phyloP scores from a whole-genome alignment of 2,113 vertebrate species.

The Elephantulus edwardii region DNA sequence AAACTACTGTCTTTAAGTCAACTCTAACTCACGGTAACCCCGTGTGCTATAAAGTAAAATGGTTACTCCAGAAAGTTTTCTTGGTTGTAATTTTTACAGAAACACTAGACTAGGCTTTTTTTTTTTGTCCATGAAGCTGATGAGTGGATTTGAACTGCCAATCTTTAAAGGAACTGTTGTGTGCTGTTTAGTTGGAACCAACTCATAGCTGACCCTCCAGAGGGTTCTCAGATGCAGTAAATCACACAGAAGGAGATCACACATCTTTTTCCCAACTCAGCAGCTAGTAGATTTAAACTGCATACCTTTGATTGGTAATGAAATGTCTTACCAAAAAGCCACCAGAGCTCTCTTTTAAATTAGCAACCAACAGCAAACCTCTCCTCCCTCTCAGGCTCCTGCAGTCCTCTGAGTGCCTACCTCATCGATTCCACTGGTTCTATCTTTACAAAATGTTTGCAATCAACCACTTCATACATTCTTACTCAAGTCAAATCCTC shows the following conservation, averaged over 20 bases:
- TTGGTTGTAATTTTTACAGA: neutral
- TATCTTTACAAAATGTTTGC: neutral
- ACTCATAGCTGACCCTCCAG: too few species aligned
- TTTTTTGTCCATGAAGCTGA: neutral
- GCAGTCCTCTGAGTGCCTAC: neutral
- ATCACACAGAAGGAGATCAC: too few species aligned
- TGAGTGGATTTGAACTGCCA: neutral
- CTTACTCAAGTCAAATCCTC: neutral
- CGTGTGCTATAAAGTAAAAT: neutral
- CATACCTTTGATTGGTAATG: too few species aligned
- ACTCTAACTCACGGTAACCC: neutral
- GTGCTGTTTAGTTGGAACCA: too few species aligned
- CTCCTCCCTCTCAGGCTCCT: neutral
- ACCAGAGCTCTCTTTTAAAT: too few species aligned
- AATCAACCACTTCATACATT: neutral
- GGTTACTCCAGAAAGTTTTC: neutral
- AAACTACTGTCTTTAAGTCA: neutral
- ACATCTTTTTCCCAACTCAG: too few species aligned
- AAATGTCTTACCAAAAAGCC: too few species aligned
- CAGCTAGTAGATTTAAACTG: too few species aligned
- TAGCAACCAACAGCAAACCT: neutral
- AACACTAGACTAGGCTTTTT: neutral
- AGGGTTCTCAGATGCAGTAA: too few species aligned
- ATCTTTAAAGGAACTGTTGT: too few species aligned
- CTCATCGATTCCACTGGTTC: neutral